Conservation (phyloP, 2,797 vertebrate genomes). For the Myotis vivesi region DNA sequence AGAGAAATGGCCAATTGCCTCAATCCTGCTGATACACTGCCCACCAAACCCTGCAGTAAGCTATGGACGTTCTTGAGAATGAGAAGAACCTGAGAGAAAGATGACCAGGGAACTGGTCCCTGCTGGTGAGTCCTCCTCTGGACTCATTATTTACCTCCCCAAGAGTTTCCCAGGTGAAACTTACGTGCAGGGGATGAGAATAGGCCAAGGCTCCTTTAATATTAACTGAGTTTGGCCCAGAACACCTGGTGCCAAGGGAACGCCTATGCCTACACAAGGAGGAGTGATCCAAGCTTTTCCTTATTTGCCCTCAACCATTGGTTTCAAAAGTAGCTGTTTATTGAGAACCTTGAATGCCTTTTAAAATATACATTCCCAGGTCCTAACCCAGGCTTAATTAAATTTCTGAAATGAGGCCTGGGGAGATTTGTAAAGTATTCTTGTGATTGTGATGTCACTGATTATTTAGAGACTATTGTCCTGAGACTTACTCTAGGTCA, state of each 20-base stretch:
- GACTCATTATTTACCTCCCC: not conserved
- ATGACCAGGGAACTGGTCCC: not conserved
- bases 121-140: not conserved
- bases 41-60: not conserved
- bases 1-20: not conserved
- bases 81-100: not conserved
- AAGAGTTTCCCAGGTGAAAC: not conserved
- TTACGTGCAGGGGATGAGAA: not conserved
- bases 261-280: not conserved
- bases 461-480: not conserved
- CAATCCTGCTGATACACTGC: not conserved
- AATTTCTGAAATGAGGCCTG: not conserved
- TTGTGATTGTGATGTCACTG: not conserved
- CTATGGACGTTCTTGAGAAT: not conserved
- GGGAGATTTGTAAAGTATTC: not conserved
- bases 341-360: slow-evolving; percentile 14
- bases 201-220: not conserved
- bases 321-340: not conserved
- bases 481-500: not conserved
- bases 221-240: not conserved
- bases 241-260: too few species aligned
- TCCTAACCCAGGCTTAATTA: not conserved
- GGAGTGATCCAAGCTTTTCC: not conserved
- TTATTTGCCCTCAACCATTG: not conserved
- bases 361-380: slow-evolving; percentile 5